phyloP scores from a whole-genome alignment of 2,888 invertebrate genomes.

The Eupeodes luniger region DNA sequence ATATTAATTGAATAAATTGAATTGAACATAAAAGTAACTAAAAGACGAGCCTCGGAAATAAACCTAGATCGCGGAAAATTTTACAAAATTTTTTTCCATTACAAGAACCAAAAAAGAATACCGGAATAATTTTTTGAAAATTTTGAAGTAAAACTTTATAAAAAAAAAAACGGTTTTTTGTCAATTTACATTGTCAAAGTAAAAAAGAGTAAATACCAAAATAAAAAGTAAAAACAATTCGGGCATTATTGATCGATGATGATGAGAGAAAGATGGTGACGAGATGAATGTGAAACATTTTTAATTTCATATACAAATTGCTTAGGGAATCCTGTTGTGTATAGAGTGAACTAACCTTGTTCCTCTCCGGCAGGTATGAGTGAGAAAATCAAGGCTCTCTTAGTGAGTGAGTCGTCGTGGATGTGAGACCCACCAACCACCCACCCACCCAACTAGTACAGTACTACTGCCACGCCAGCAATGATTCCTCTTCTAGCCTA shows the following conservation, averaged over 20 bases:
- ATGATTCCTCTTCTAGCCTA: constrained; percentile 70
- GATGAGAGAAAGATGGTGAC: constrained; percentile 43
- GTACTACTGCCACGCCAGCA: constrained; percentile 46
- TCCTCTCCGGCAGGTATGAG: constrained; percentile 85
- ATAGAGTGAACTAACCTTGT: constrained; percentile 85
- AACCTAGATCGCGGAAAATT: constrained; percentile 56
- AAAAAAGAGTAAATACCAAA: constrained; percentile 43
- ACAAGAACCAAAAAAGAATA: constrained; percentile 41
- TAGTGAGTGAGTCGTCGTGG: constrained; percentile 78
- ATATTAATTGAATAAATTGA: constrained; percentile 7
- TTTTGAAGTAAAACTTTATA: constrained; percentile 21
- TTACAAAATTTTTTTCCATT: constrained; percentile 65
- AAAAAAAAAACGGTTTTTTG: constrained; percentile 19
- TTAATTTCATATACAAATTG: constrained; percentile 77
- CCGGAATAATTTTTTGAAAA: constrained; percentile 65
- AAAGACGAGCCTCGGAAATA: constrained; percentile 50
- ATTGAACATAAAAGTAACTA: constrained; percentile 4
- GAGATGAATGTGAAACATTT: constrained; percentile 70
- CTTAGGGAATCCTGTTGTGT: constrained; percentile 84
- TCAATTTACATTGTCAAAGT: constrained; percentile 16
- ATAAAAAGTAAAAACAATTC: constrained; percentile 16
- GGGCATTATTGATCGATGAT: constrained; percentile 62
- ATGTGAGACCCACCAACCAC: constrained; percentile 70
- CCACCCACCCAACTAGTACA: constrained; percentile 3
- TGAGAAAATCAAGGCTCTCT: constrained; percentile 81